Evolutionary conservation across 2,888 invertebrate species (phyloP), one percentile per base, ranked within the genome.

Genomic region (Corbicula japonica): DNA sequence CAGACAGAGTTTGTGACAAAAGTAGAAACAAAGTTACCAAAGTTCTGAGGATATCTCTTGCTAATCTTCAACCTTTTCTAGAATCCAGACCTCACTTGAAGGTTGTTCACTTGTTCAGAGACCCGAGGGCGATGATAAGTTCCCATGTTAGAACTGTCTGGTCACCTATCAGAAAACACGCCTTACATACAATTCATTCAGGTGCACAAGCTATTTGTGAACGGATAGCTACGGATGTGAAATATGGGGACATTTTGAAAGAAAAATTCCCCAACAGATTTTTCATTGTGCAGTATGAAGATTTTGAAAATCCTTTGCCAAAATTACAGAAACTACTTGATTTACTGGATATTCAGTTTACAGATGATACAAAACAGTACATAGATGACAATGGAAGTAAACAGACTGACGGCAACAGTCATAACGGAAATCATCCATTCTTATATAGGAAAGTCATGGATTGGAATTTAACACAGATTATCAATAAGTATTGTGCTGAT

Each of bases 221-320:
- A 2, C 26, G 76, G 30, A 70, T 76, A n/a, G 38, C 21, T 12
- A 38, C 46, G 10, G 76, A 76, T 56, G 35, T 76, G 6, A 41
- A 41, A n/a, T 18, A 35, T 34, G 56, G 28, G 0, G 23, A 41
- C 32, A 21, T 8, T 41, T 41, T 76, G 6, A 10, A 26, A 21
- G 30, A 50, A n/a, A 23, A 23, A 5, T 76, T 34, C 34, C 70
- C 70, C 23, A 38, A 35, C n/a, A 28, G 76, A 28, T 62, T 76
- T n/a, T 65, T 46, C 23, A 38, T 65, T 15, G 18, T 65, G 0
- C 76, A 76, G 28, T 76, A 76, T n/a, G 76, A 76, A 58, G 70
- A 70, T 28, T 76, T 76, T 50, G 30, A 54, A n/a, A 50, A 76
- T 38, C 58, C 63, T 23, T 15, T 34, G 5, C 23, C 32, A 41